Evolutionary conservation across 2,888 invertebrate species (phyloP).

Genomic region (Epinotia bilunana): DNA sequence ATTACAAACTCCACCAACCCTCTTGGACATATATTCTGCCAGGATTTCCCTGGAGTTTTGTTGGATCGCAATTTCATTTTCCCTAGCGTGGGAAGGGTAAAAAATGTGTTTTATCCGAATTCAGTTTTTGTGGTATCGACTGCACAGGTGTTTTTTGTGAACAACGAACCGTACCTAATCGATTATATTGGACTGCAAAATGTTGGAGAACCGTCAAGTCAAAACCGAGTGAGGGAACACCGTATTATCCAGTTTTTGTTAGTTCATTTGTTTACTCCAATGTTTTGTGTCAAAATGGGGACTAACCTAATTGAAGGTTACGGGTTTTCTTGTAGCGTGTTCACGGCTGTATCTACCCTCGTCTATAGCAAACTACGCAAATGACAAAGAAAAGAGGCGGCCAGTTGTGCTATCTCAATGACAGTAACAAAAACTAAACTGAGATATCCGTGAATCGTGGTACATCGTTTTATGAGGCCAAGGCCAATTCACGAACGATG

Average conservation of each 20-base stretch:
- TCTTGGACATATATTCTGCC: slow-evolving; percentile 2
- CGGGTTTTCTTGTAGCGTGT: too few species aligned
- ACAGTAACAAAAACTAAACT: not conserved
- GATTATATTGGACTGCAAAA: not conserved
- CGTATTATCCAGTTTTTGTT: not conserved
- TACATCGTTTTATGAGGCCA: slow-evolving; percentile 1
- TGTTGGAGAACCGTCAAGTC: not conserved
- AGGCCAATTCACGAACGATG: not conserved
- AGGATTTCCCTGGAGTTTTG: slow-evolving; percentile 38
- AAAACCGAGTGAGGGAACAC: not conserved
- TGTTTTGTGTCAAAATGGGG: too few species aligned
- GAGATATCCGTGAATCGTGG: slow-evolving; percentile 10
- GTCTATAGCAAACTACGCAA: too few species aligned
- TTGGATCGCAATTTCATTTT: slow-evolving; percentile 24
- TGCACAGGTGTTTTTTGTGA: slow-evolving; percentile 8
- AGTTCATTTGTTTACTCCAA: not conserved
- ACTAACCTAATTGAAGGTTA: too few species aligned
- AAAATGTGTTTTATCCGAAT: slow-evolving; percentile 15
- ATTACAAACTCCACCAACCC: slow-evolving; percentile 15
- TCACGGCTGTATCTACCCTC: too few species aligned
- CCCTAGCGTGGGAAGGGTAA: not conserved
- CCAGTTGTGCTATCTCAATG: not conserved
- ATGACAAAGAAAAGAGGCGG: slow-evolving; percentile 5
- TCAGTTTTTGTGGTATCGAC: slow-evolving; percentile 3
- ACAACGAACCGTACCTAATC: slow-evolving; percentile 4